Percentiles rank a stretch among this genome's conserved stretches.
phyloP scores from a whole-genome alignment of 2,113 vertebrate species.

The Oncorhynchus gorbuscha region DNA sequence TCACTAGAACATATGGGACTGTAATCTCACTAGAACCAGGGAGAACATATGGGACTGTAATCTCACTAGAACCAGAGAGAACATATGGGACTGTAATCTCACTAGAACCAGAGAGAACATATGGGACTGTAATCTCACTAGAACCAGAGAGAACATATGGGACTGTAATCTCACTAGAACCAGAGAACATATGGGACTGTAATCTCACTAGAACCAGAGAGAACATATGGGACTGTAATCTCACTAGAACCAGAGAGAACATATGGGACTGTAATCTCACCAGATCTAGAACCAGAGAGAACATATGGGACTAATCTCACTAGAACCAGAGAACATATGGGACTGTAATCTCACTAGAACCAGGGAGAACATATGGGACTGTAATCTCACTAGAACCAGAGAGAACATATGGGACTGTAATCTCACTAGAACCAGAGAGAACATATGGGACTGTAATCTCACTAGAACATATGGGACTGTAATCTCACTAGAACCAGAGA shows the following conservation, averaged over 20 bases:
- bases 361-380: slow-evolving; percentile 80
- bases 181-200: slow-evolving; percentile 70
- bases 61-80: slow-evolving; percentile 92
- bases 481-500: slow-evolving; percentile 87
- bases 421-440: too few species aligned
- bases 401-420: slow-evolving; percentile 69
- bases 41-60: neutral
- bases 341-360: slow-evolving; percentile 72
- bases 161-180: slow-evolving; percentile 70
- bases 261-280: slow-evolving; percentile 52
- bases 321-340: slow-evolving; percentile 81
- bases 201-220: slow-evolving; percentile 84
- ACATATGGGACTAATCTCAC: slow-evolving; percentile 70
- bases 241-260: slow-evolving; percentile 94
- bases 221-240: slow-evolving; percentile 62
- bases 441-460: too few species aligned
- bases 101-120: too few species aligned
- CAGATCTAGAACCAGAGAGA: slow-evolving; percentile 95
- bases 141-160: slow-evolving; percentile 85
- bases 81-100: slow-evolving; percentile 52
- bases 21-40: slow-evolving; percentile 81
- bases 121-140: too few species aligned
- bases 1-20: slow-evolving; percentile 66
- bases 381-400: slow-evolving; percentile 76
- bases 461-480: too few species aligned